Percentiles rank a stretch among this genome's conserved stretches.
phyloP scores from a whole-genome alignment of 2,113 vertebrate genomes.

The Ivindomyrus marchei region DNA sequence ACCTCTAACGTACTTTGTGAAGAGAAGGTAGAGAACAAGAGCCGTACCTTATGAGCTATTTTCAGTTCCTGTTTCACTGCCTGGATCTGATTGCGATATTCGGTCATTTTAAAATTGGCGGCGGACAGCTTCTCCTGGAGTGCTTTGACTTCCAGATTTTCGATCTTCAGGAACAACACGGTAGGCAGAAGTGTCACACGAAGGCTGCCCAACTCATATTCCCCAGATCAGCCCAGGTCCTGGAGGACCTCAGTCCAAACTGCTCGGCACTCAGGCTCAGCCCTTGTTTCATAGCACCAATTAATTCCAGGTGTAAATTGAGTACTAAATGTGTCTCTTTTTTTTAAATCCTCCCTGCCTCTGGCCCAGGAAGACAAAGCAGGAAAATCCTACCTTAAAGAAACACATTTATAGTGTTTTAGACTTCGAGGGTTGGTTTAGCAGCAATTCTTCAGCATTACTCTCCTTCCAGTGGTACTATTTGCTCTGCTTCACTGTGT shows the following conservation, averaged over 20 bases:
- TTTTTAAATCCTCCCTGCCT: background rate
- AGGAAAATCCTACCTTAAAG: background rate
- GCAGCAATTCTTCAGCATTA: background rate
- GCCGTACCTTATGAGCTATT: conserved; percentile 77
- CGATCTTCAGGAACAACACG: conserved; percentile 44
- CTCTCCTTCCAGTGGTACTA: background rate
- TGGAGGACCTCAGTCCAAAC: background rate
- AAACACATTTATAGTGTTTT: background rate
- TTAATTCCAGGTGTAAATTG: background rate
- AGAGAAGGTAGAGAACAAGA: background rate
- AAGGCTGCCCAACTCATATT: background rate
- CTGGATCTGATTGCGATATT: conserved; percentile 87
- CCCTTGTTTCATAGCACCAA: background rate
- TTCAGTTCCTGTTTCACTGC: conserved; percentile 75
- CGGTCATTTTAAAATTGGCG: conserved; percentile 70
- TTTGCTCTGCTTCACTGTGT: background rate
- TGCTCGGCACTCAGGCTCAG: background rate
- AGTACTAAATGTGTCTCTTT: background rate
- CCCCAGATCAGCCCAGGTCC: background rate
- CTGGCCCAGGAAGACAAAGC: background rate
- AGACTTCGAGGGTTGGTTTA: background rate
- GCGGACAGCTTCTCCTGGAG: conserved; percentile 76
- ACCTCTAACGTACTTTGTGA: background rate
- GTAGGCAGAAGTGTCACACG: background rate
- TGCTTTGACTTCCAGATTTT: conserved; percentile 64